phyloP scores from a whole-genome alignment of 35 echinoderm and acorn worm species.

The Strongylocentrotus purpuratus region DNA sequence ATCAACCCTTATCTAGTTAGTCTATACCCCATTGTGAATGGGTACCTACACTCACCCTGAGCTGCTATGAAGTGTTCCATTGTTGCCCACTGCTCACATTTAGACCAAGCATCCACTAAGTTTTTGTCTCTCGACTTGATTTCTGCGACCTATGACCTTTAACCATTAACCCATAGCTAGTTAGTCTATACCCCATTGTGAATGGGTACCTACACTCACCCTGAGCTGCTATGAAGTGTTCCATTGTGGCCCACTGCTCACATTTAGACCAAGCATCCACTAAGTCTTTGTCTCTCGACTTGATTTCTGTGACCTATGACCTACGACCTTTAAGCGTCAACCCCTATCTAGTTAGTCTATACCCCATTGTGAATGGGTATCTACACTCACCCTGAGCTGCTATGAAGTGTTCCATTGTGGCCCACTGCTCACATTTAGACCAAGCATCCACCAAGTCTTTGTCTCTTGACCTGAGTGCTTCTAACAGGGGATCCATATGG shows the following conservation, averaged over 20 bases:
- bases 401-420: constrained; percentile 90
- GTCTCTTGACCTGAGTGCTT: constrained; percentile 71
- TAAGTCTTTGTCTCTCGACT: constrained; percentile 51
- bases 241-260: constrained; percentile 92
- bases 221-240: constrained; percentile 93
- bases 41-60: too few species aligned
- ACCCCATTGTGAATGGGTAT: background rate
- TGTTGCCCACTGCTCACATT: too few species aligned
- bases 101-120: too few species aligned
- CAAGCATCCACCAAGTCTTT: constrained; percentile 68
- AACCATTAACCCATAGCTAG: too few species aligned
- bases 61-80: too few species aligned
- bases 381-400: constrained; percentile 72
- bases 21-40: too few species aligned
- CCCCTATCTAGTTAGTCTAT: background rate
- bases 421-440: constrained; percentile 94
- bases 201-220: background rate
- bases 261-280: constrained; percentile 88
- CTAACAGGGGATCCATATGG: constrained; percentile 86
- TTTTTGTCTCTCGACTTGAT: too few species aligned
- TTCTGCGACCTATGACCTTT: too few species aligned
- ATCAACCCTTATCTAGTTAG: too few species aligned
- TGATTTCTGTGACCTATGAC: constrained; percentile 36
- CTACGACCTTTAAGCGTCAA: background rate
- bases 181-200: too few species aligned